Percentiles rank a stretch among this genome's conserved stretches.
phyloP scores from a whole-genome alignment of 2,797 vertebrate species.

The Darevskia mixta region DNA sequence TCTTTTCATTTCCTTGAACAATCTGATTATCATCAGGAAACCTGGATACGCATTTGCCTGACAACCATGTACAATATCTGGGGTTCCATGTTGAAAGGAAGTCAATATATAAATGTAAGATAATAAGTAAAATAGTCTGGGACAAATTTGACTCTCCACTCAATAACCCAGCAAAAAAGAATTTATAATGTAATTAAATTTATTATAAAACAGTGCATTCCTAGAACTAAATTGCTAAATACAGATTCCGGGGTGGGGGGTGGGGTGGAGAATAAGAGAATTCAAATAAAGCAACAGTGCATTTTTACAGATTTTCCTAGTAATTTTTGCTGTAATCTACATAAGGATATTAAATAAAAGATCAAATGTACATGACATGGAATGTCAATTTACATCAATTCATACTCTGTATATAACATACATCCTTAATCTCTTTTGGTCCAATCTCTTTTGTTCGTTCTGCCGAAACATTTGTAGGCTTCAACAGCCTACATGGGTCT shows the following conservation, averaged over 20 bases:
- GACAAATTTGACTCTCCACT: background rate
- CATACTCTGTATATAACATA: constrained; percentile 26
- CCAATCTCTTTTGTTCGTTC: no score
- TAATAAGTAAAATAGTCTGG: background rate
- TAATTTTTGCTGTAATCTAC: background rate
- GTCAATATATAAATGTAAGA: no score
- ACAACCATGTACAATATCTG: no score
- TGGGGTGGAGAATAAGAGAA: background rate
- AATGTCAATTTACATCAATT: background rate
- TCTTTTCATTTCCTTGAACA: no score
- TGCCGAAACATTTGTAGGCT: no score
- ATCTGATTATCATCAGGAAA: no score
- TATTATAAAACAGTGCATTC: background rate
- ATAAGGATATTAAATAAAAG: background rate
- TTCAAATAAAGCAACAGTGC: background rate
- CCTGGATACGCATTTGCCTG: no score
- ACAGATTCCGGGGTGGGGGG: background rate
- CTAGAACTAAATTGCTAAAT: background rate
- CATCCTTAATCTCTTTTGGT: background rate
- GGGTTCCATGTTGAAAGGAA: no score
- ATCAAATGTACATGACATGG: background rate
- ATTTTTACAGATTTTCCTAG: background rate
- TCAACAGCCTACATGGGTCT: no score
- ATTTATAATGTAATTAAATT: background rate
- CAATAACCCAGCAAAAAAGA: background rate